A percentile compares a stretch with the other conserved stretches of the same genome.
phyloP scores from a whole-genome alignment of 2,888 invertebrate genomes.

The Heliconius erato region DNA sequence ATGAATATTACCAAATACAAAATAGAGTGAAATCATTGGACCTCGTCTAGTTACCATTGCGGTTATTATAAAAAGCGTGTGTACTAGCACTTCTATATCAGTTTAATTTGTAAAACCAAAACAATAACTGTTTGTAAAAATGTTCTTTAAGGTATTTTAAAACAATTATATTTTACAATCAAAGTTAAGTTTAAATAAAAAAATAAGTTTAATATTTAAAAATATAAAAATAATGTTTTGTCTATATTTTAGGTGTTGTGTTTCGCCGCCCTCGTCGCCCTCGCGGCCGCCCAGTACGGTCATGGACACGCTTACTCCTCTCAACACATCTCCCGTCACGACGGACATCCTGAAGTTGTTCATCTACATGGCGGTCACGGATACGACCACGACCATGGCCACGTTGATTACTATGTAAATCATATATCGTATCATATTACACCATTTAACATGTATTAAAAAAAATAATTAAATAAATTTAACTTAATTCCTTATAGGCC shows the following conservation, averaged over 20 bases:
- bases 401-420: constrained; percentile 33
- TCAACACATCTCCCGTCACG: constrained; percentile 57
- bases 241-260: background rate
- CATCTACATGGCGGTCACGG: constrained; percentile 48
- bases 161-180: too few species aligned
- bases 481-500: background rate
- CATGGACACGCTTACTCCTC: constrained; percentile 57
- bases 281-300: constrained; percentile 56
- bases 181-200: too few species aligned
- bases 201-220: too few species aligned
- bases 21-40: too few species aligned
- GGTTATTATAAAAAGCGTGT: constrained; percentile 56
- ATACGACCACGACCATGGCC: constrained; percentile 48
- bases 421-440: background rate
- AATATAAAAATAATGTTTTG: background rate
- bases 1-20: too few species aligned
- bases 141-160: constrained; percentile 39
- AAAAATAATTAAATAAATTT: too few species aligned
- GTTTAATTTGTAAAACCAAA: constrained; percentile 47
- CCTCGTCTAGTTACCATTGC: constrained; percentile 31
- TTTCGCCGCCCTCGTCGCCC: constrained; percentile 1
- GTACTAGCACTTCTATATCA: constrained; percentile 53
- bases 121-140: constrained; percentile 38
- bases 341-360: constrained; percentile 52
- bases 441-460: too few species aligned